These are phyloP conservation scores for Bombyx mandarina DNA, from an alignment of 1,140 invertebrate species.

Conservation along the genomic window DNA sequence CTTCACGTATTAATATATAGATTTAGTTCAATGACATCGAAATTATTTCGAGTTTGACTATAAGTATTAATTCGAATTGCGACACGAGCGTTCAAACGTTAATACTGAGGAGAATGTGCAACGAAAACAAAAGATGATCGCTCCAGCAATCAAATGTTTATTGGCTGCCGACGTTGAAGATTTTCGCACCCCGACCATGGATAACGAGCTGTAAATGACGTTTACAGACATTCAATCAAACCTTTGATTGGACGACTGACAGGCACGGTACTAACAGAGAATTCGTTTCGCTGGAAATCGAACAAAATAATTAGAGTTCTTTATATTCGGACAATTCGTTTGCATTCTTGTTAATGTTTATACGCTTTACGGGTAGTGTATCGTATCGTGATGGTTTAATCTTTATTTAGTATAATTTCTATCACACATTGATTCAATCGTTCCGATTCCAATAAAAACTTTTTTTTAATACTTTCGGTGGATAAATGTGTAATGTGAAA, in stretches of 20 bases:
- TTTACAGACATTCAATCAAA: slow-evolving; percentile 52
- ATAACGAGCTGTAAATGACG: slow-evolving; percentile 55
- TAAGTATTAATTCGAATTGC: too few relatives aligned
- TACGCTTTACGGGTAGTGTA: not conserved
- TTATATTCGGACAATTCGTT: not conserved
- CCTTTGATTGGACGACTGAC: slow-evolving; percentile 35
- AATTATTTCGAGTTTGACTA: too few relatives aligned
- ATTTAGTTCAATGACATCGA: too few relatives aligned
- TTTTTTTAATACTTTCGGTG: too few relatives aligned
- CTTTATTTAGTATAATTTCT: too few relatives aligned
- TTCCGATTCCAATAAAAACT: too few relatives aligned
- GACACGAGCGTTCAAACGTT: too few relatives aligned
- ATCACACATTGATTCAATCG: too few relatives aligned
- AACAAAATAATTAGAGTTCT: slow-evolving; percentile 11
- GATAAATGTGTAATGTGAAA: too few relatives aligned
- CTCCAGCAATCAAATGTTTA: slow-evolving; percentile 45
- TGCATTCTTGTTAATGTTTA: slow-evolving; percentile 1
- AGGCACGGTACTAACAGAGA: slow-evolving; percentile 8
- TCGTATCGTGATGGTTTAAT: too few relatives aligned
- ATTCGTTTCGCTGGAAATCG: slow-evolving; percentile 13
- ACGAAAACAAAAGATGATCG: slow-evolving; percentile 22
- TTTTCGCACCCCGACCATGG: slow-evolving; percentile 35
- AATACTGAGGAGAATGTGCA: too few relatives aligned
- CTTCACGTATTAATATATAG: too few relatives aligned
- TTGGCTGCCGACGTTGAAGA: slow-evolving; percentile 29